Conservation (phyloP, 2,113 vertebrate genomes). For the Meleagris gallopavo region DNA sequence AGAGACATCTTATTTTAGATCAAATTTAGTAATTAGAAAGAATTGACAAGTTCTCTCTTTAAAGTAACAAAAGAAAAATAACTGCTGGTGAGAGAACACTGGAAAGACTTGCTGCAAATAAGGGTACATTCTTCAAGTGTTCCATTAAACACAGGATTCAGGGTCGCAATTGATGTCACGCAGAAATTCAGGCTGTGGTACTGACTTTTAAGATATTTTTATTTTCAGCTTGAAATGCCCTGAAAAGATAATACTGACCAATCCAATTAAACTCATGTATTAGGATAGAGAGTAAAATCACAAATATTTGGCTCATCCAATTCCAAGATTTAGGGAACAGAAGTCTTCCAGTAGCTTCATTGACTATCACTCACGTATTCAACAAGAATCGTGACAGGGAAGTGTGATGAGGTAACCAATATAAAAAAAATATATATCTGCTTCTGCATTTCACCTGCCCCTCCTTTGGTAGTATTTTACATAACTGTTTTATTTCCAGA, state of each 20-base stretch:
- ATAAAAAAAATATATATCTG: not conserved
- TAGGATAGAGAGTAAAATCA: not conserved
- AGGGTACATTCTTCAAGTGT: not conserved
- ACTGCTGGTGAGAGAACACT: not conserved
- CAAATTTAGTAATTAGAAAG: not conserved
- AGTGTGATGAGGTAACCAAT: not conserved
- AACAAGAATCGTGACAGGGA: not conserved
- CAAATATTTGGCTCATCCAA: not conserved
- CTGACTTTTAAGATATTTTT: not conserved
- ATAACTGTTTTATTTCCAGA: not conserved
- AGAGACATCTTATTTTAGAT: not conserved
- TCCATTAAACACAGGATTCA: not conserved
- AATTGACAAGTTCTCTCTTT: not conserved
- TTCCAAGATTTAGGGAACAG: not conserved
- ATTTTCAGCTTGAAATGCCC: not conserved
- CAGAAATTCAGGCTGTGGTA: not conserved
- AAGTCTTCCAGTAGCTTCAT: not conserved
- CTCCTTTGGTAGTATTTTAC: not conserved
- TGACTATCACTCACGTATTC: not conserved
- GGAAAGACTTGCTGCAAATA: slow-evolving; percentile 20
- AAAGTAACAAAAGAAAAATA: not conserved
- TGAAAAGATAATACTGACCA: not conserved
- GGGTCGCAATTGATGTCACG: not conserved
- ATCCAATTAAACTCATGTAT: not conserved
- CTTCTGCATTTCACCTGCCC: not conserved